These are phyloP conservation scores for Hermaeophaga mercurialis DNA, from an alignment of 2,888 invertebrate genomes.

Conservation along the genomic window DNA sequence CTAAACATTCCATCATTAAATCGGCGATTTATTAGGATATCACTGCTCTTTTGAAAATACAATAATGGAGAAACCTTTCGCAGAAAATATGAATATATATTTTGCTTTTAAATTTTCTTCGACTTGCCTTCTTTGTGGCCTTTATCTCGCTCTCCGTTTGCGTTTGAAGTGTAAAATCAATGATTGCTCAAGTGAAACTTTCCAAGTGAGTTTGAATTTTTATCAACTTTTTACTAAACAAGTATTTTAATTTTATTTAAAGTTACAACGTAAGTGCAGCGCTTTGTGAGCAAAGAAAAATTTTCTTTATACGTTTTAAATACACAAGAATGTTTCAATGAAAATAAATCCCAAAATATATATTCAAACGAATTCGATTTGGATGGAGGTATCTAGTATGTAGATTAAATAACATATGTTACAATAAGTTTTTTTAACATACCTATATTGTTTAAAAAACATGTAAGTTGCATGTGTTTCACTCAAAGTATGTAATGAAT, in stretches of 20 bases:
- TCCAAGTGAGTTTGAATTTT: conserved; percentile 18
- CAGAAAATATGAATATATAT: conserved; percentile 21
- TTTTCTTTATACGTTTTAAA: not conserved
- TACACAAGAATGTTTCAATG: not conserved
- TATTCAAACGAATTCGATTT: too few relatives aligned
- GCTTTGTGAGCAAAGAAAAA: not conserved
- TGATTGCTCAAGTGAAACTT: conserved; percentile 18
- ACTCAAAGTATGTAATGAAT: too few relatives aligned
- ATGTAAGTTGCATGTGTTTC: too few relatives aligned
- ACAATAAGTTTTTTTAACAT: too few relatives aligned
- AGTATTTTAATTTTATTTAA: conserved; percentile 12
- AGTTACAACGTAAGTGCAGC: not conserved
- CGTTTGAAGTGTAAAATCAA: conserved; percentile 22
- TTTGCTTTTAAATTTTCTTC: conserved; percentile 20
- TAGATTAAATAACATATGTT: too few relatives aligned
- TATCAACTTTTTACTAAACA: conserved; percentile 10
- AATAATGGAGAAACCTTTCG: conserved; percentile 14
- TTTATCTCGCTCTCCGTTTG: conserved; percentile 20
- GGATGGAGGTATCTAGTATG: too few relatives aligned
- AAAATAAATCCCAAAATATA: not conserved
- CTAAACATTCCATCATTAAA: conserved; percentile 12
- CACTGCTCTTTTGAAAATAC: conserved; percentile 17
- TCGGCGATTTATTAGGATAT: conserved; percentile 18
- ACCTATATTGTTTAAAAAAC: too few relatives aligned
- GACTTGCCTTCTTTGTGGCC: conserved; percentile 19